Evolutionary conservation across 1,140 invertebrate species (phyloP).

Genomic region (Tenebrio molitor): DNA sequence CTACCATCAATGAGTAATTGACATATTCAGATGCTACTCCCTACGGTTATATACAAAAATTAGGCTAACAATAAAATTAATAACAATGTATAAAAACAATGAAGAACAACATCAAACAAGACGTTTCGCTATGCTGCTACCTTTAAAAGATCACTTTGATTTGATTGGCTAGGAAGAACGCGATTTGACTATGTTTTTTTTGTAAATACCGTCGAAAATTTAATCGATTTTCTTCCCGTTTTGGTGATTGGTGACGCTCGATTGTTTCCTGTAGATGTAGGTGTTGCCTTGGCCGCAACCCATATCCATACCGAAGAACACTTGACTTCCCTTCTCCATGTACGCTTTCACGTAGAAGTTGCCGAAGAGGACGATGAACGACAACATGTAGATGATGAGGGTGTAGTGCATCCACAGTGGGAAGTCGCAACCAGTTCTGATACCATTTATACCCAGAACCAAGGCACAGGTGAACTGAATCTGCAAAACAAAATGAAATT

Average conservation of each 20-base stretch:
- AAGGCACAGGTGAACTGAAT: conserved; percentile 91
- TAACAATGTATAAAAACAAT: conserved; percentile 27
- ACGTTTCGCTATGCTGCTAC: conserved; percentile 6
- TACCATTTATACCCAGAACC: conserved; percentile 85
- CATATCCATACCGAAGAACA: conserved; percentile 63
- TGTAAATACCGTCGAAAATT: conserved; percentile 9
- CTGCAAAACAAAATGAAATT: conserved; percentile 68
- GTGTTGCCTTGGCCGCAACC: conserved; percentile 63
- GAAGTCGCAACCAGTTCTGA: conserved; percentile 88
- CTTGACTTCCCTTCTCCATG: conserved; percentile 72
- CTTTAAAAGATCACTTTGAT: conserved; percentile 40
- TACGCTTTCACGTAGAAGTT: conserved; percentile 92
- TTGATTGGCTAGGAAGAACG: conserved; percentile 48
- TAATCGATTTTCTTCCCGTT: conserved; percentile 46
- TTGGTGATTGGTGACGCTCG: conserved; percentile 40
- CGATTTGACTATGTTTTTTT: conserved; percentile 23
- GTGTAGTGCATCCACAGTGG: conserved; percentile 96
- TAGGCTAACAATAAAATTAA: conserved; percentile 30
- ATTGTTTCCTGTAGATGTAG: conserved; percentile 50
- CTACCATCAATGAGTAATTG: conserved; percentile 16
- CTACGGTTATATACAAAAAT: conserved; percentile 19
- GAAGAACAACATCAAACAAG: background rate
- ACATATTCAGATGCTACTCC: background rate
- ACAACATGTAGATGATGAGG: conserved; percentile 91
- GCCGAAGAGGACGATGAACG: conserved; percentile 91